These are phyloP conservation scores for Thaleichthys pacificus DNA, from an alignment of 2,797 vertebrate genomes.

Conservation along the genomic window DNA sequence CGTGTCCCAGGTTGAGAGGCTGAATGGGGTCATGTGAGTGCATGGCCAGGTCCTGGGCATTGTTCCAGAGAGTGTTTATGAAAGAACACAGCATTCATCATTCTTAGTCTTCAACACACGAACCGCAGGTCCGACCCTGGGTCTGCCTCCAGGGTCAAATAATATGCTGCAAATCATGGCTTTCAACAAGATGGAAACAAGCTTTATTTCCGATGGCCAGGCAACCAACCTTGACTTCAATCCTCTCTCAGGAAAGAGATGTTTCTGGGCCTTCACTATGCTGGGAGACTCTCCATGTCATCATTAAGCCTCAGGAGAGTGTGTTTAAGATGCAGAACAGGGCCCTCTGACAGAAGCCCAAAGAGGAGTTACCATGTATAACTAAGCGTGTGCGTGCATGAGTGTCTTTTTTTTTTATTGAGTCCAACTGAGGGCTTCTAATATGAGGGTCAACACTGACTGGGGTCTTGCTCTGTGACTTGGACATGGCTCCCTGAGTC, in stretches of 20 bases:
- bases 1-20: background rate
- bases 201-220: background rate
- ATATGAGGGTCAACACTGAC: background rate
- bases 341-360: too few relatives aligned
- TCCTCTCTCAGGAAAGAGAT: background rate
- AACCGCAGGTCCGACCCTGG: background rate
- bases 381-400: too few relatives aligned
- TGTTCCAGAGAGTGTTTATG: slow-evolving; percentile 9
- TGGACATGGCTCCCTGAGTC: background rate
- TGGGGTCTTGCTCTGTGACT: background rate
- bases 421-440: background rate
- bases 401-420: too few relatives aligned
- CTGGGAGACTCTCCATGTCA: background rate
- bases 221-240: background rate
- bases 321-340: background rate
- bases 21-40: background rate
- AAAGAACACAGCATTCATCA: slow-evolving; percentile 5
- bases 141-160: background rate
- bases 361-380: too few relatives aligned
- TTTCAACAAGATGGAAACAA: background rate
- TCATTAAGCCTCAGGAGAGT: background rate
- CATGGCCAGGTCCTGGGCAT: background rate
- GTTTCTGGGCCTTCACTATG: background rate
- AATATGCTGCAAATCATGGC: background rate
- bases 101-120: background rate